Evolutionary conservation across 2,113 vertebrate genomes (phyloP).

Genomic region (Carassius carassius): DNA sequence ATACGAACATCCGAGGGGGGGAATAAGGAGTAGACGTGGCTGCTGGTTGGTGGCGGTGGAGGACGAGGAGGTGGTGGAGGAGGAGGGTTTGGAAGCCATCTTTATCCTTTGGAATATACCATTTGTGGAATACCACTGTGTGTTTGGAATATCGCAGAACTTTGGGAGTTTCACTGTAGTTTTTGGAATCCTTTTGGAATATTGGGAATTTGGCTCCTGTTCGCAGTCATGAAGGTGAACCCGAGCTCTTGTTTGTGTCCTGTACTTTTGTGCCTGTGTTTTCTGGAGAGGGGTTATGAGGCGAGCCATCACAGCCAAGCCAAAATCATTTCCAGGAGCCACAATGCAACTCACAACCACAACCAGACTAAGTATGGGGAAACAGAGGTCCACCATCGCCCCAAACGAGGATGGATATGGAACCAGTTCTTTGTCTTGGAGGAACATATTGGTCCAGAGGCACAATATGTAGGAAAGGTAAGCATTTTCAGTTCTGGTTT

Average conservation of each 20-base stretch:
- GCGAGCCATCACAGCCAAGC: conserved; percentile 65
- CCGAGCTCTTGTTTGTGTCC: conserved; percentile 89
- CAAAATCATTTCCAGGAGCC: conserved; percentile 66
- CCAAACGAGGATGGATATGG: conserved; percentile 99
- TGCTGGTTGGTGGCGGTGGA: conserved; percentile 56
- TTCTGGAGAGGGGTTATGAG: conserved; percentile 89
- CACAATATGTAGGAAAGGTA: conserved; percentile 99
- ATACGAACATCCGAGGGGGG: conserved; percentile 77
- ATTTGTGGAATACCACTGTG: conserved; percentile 46
- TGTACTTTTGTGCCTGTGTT: conserved; percentile 95
- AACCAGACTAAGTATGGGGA: conserved; percentile 92
- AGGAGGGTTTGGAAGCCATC: conserved; percentile 57
- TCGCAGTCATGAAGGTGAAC: conserved; percentile 91
- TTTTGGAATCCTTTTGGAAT: conserved; percentile 40
- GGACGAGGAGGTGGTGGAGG: conserved; percentile 45
- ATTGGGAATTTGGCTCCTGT: conserved; percentile 40
- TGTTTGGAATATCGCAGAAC: conserved; percentile 42
- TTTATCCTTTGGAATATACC: conserved; percentile 65
- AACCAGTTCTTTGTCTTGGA: conserved; percentile 99
- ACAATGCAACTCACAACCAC: conserved; percentile 51
- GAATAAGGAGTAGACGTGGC: conserved; percentile 68
- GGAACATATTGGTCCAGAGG: conserved; percentile 96
- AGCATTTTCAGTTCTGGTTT: conserved; percentile 17
- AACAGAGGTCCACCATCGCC: conserved; percentile 96
- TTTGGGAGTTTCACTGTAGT: conserved; percentile 11